Conservation (phyloP, 2,113 vertebrate species). For the Oncorhynchus nerka region DNA sequence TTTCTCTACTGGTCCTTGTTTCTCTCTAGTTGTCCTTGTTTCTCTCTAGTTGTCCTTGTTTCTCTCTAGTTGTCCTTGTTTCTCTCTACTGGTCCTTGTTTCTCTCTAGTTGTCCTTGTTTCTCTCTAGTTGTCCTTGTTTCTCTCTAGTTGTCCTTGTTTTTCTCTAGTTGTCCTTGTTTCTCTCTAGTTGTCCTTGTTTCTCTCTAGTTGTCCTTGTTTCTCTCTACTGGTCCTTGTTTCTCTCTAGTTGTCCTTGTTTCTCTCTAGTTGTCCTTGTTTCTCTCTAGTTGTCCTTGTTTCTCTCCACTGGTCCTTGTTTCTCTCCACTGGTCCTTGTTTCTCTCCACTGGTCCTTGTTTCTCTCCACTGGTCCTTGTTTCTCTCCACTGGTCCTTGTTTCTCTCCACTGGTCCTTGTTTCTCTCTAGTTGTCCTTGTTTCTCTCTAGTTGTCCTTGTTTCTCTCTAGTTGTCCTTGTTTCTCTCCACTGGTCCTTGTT, state of each 20-base stretch:
- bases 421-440: not conserved
- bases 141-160: too few relatives aligned
- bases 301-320: not conserved
- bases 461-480: not conserved
- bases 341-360: not conserved
- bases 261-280: not conserved
- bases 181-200: not conserved
- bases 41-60: not conserved
- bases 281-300: too few relatives aligned
- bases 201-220: not conserved
- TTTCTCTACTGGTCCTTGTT: not conserved
- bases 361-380: not conserved
- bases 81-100: not conserved
- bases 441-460: not conserved
- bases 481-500: not conserved
- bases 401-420: not conserved
- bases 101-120: not conserved
- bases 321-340: not conserved
- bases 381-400: too few relatives aligned
- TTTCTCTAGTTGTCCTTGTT: not conserved
- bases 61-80: not conserved
- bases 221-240: not conserved
- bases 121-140: not conserved
- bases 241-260: not conserved
- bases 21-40: not conserved